A percentile compares a stretch with the other conserved stretches of the same genome.
phyloP scores from a whole-genome alignment of 2,797 vertebrate genomes.

The Falco novaeseelandiae region DNA sequence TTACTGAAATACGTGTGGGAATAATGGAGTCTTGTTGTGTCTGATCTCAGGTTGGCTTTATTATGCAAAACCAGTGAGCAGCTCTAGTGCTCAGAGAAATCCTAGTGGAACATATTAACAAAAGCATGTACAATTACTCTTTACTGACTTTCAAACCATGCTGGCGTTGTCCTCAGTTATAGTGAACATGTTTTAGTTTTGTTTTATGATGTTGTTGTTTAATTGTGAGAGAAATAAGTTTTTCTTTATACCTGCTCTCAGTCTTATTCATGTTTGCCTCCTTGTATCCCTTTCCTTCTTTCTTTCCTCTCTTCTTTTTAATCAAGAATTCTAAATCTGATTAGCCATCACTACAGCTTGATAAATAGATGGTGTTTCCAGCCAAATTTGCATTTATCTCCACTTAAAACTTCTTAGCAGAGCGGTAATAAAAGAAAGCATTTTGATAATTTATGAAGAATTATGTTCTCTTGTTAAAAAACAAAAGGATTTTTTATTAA shows the following conservation, averaged over 20 bases:
- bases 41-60: conserved; percentile 69
- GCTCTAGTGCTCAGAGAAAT: conserved; percentile 39
- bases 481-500: background rate
- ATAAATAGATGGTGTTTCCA: conserved; percentile 56
- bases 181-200: background rate
- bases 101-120: conserved; percentile 60
- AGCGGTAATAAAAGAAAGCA: background rate
- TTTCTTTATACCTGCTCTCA: conserved; percentile 16
- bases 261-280: conserved; percentile 16
- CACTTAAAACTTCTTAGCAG: conserved; percentile 53
- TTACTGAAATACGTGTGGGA: conserved; percentile 45
- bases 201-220: conserved; percentile 8
- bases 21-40: conserved; percentile 73
- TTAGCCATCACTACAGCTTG: background rate
- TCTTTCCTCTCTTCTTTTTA: background rate
- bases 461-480: conserved; percentile 37
- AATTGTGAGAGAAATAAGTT: conserved; percentile 15
- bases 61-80: conserved; percentile 57
- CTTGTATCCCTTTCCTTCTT: background rate
- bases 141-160: conserved; percentile 62
- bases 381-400: conserved; percentile 64
- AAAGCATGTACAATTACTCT: conserved; percentile 43
- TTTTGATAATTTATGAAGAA: conserved; percentile 66
- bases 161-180: background rate
- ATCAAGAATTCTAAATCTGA: background rate